phyloP scores from a whole-genome alignment of 2,797 vertebrate species.

The Phataginus tricuspis region DNA sequence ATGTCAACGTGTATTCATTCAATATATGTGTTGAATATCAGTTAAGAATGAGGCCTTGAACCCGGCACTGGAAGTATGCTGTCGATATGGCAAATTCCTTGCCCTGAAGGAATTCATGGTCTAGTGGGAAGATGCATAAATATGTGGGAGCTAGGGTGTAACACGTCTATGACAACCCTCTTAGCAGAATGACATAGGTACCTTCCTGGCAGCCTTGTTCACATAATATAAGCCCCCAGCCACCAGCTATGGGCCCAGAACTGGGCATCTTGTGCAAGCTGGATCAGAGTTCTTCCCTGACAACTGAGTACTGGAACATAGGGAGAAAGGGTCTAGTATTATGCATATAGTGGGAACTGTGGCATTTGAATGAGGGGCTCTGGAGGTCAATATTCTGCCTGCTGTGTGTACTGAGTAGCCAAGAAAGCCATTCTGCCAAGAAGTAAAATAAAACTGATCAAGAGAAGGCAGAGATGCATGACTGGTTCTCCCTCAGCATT shows the following conservation, averaged over 20 bases:
- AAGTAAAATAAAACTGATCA: neutral
- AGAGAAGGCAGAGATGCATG: neutral
- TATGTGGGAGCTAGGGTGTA: neutral
- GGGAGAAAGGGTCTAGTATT: neutral
- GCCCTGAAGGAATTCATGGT: neutral
- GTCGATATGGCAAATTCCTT: neutral
- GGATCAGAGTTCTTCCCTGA: neutral
- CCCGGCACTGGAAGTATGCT: neutral
- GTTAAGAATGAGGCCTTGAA: slow-evolving; percentile 34
- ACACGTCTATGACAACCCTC: neutral
- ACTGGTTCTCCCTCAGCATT: too few species aligned
- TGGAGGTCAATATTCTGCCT: neutral
- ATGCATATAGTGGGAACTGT: neutral
- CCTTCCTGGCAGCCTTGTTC: neutral
- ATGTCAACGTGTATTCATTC: neutral
- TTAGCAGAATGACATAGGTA: neutral
- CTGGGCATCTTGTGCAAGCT: neutral
- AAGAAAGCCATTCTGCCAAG: neutral
- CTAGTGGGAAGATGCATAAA: neutral
- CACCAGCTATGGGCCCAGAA: too few species aligned
- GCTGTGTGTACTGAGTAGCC: neutral
- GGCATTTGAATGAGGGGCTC: neutral
- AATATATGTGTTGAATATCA: neutral
- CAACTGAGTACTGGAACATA: neutral
- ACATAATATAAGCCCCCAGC: neutral